phyloP scores from a whole-genome alignment of 2,113 vertebrate species.

The Ivindomyrus marchei region DNA sequence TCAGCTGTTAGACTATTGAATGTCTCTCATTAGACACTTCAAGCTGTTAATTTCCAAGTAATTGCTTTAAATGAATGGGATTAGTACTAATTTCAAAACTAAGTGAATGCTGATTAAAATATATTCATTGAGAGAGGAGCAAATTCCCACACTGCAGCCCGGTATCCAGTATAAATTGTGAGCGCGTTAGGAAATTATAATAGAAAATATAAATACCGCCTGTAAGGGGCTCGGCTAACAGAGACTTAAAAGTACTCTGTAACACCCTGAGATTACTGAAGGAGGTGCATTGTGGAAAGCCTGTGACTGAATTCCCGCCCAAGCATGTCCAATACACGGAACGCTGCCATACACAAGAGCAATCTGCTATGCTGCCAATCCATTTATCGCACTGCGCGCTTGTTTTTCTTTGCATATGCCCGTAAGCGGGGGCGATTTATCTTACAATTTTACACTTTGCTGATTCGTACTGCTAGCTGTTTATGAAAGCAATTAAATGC shows the following conservation, averaged over 20 bases:
- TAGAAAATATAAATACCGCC: neutral
- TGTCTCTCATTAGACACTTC: slow-evolving; percentile 6
- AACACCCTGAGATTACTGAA: neutral
- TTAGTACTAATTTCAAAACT: slow-evolving; percentile 5
- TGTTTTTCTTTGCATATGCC: neutral
- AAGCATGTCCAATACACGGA: neutral
- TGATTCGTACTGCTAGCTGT: neutral
- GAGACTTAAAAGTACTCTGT: neutral
- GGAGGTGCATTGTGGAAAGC: neutral
- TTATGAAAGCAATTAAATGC: neutral
- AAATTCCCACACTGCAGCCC: neutral
- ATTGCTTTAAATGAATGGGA: neutral
- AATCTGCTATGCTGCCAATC: neutral
- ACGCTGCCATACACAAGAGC: neutral
- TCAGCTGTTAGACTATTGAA: neutral
- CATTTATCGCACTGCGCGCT: neutral
- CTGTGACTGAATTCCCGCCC: neutral
- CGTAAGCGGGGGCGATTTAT: neutral
- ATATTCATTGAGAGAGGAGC: neutral
- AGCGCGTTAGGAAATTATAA: neutral
- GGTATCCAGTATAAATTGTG: neutral
- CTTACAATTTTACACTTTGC: neutral
- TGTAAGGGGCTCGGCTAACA: neutral
- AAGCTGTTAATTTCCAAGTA: slow-evolving; percentile 14
- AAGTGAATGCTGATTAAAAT: slow-evolving; percentile 6